Evolutionary conservation across 2,888 invertebrate species (phyloP), one percentile per base, ranked within the genome.

Genomic region (Lochmaea capreae): DNA sequence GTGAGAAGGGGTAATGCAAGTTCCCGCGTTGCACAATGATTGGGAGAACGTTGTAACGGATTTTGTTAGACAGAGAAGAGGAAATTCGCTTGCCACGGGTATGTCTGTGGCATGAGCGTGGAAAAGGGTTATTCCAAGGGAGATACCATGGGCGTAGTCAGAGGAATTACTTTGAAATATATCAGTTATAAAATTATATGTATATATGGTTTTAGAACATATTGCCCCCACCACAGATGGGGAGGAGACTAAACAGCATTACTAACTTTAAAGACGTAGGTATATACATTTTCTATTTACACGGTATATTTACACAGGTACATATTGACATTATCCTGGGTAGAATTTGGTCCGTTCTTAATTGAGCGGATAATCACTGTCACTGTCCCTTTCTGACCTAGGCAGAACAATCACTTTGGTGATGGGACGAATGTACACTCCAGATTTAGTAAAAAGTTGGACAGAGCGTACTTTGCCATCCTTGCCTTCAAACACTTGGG

Each of bases 381-480:
- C 52, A 52, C 52, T 52, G 8, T 52, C 52, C 52, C 52, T 16
- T n/a, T 52, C 52, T 52, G 52, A 52, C 52, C n/a, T 65, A 26
- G 68, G 68, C 16, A 68, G n/a, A 11, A 46, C 61, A 9, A 59
- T 61, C 16, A 69, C 61, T 61, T 69, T 61, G 14, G 62, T 49
- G 18, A 72, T 62, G 22, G 72, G 61, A 39, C 72, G 49, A 22
- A 52, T 62, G 42, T 59, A 67, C n/a, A 39, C 39, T 54, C 72
- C 67, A n/a, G 62, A n/a, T 54, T 18, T 63, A 11, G 52, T 52
- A 6, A 52, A 52, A n/a, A 16, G n/a, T 46, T 61, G 49, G 12
- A 72, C 72, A 12, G 62, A 22, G 46, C 72, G 46, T 14, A 72
- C 43, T n/a, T n/a, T n/a, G n/a, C n/a, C n/a, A n/a, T n/a, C n/a